Conservation (phyloP, 2,888 invertebrate genomes). For the Amphipoea lucens region DNA sequence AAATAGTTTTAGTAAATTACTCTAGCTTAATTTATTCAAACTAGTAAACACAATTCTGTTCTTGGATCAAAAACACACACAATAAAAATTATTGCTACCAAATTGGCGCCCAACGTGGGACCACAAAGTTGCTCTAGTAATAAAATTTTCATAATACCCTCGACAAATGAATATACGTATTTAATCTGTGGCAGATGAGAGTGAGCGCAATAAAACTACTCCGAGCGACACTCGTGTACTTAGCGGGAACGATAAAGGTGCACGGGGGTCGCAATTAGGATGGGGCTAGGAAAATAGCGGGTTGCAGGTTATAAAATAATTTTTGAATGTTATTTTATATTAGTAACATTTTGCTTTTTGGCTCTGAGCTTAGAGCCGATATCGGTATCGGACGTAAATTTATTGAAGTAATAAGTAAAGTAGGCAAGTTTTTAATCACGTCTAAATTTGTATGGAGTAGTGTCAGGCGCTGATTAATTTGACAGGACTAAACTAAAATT, state of each 20-base stretch:
- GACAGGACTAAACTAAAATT: too few relatives aligned
- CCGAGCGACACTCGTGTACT: conserved; percentile 57
- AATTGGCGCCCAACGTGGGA: conserved; percentile 51
- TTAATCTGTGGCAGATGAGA: conserved; percentile 48
- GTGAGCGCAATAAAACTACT: conserved; percentile 59
- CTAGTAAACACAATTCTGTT: not conserved
- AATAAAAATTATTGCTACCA: not conserved
- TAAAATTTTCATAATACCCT: conserved; percentile 28
- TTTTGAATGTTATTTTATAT: too few relatives aligned
- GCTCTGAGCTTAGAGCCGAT: not conserved
- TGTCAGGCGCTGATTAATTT: too few relatives aligned
- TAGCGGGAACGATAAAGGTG: conserved; percentile 60
- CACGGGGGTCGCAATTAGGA: conserved; percentile 57
- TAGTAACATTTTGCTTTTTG: not conserved
- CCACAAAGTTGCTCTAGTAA: not conserved
- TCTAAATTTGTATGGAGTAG: too few relatives aligned
- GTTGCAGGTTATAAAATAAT: not conserved
- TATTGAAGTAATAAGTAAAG: too few relatives aligned
- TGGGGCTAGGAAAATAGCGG: conserved; percentile 33
- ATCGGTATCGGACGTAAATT: not conserved
- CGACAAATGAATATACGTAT: conserved; percentile 42
- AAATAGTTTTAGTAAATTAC: not conserved
- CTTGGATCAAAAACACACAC: not conserved
- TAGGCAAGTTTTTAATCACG: too few relatives aligned
- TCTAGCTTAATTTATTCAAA: not conserved